Evolutionary conservation across 2,113 vertebrate species (phyloP), one percentile per base, ranked within the genome.

Genomic region (Sander lucioperca): DNA sequence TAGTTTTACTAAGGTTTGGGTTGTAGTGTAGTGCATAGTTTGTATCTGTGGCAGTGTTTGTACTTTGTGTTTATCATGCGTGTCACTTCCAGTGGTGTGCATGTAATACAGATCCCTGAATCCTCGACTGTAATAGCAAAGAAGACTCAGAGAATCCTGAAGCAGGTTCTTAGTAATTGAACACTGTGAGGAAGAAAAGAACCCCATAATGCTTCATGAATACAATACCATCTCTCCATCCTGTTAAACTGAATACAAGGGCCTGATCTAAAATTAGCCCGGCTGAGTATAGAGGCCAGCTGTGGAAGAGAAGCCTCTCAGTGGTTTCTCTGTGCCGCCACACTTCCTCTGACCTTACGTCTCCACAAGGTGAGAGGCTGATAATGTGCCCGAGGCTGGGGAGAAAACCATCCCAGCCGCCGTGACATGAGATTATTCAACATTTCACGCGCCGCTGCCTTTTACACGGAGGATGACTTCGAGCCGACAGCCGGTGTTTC

Each of bases 191-290:
- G 33, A 74, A 3, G 27, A 50, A 5, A 43, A 64, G 0, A 69
- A 54, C 0, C 27, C 23, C 36, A 36, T n/a, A 48, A 67, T 19
- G 62, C 58, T 62, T 45, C 16, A n/a, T 51, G 68, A 77, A 77
- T 23, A 11, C 63, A 36, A 21, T 1, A 36, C 73, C 8, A 7
- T 0, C 27, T 70, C 50, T 50, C 48, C 19, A 25, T 74, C 57
- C 70, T 14, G 81, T 58, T 58, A 33, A 51, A 58, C 64, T 53
- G 58, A 70, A 23, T 0, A 48, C 77, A 80, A 71, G 18, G 53
- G 25, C 11, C 30, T 1, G 45, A 48, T 77, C 73, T 72, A 85
- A 77, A 85, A 72, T 80, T 77, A 85, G 77, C 63, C 64, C 16
- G 0, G 33, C 11, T 33, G 0, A 43, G 63, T 69, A 71, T 79